Base-by-base conservation (phyloP, 1,140 invertebrate genomes). In the Triops longicaudatus region DNA sequence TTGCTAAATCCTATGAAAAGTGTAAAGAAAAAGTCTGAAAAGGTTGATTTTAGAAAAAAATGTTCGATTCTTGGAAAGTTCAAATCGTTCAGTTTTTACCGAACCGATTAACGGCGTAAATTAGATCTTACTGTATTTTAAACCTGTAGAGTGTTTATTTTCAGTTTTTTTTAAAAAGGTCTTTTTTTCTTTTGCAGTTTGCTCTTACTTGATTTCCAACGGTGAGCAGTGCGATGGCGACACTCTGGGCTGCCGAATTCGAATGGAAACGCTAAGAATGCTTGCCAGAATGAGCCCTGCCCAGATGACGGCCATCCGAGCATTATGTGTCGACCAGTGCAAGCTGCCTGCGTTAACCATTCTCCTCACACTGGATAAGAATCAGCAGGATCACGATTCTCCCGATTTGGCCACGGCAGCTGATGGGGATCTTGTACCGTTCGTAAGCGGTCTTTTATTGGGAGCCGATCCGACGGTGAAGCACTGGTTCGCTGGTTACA, bases 401-500 rank as follows among this genome's bases (percentile, higher is more conserved):
- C 77, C 78, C 73, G 80, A 83, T 85, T 80, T 82, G 31, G 31
- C 31, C 31, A n/a, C n/a, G 43, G 43, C 17, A 12, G 50, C 14
- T n/a, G 50, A 63, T 0, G 85, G 84, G 74, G 88, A 90, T 81
- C 81, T 89, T 27, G 86, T 98, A 11, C 91, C 95, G 12, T 98
- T 98, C 85, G 88, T 97, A 27, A 96, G 93, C 74, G 95, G 96
- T 10, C 85, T 98, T 42, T 85, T 98, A 76, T 86, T 98, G 41
- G 95, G 96, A 22, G 95, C 91, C 82, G 95, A 98, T 85, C 91
- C 94, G 81, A 90, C 90, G 79, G 90, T 95, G 0, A 88, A 95
- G 81, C 91, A 90, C 78, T 98, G 96, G 96, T 96, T 98, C 83
- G 92, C 93, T 0, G 88, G 92, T 81, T 98, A 96, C 82, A 89